A percentile compares a stretch with the other conserved stretches of the same genome.
Evolutionary conservation across 1,140 invertebrate species (phyloP).

Genomic region (Heliconius hewitsoni): DNA sequence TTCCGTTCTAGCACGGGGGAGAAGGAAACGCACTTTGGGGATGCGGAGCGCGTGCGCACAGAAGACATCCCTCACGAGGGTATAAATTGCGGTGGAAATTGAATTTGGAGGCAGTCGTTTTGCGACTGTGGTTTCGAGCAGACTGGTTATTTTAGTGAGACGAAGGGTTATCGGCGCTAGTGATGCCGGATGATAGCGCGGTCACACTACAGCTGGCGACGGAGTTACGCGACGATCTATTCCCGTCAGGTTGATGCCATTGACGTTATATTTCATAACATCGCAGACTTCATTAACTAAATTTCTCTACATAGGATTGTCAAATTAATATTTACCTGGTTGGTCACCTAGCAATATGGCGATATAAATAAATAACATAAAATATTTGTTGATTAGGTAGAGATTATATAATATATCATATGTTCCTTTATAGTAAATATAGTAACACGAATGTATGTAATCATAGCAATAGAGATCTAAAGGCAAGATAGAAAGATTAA

Average conservation of each 20-base stretch:
- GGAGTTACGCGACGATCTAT: constrained; percentile 71
- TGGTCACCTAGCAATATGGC: neutral
- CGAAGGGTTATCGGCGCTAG: constrained; percentile 68
- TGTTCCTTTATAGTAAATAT: neutral
- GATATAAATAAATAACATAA: neutral
- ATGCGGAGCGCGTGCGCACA: constrained; percentile 80
- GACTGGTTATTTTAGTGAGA: constrained; percentile 75
- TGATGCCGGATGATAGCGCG: constrained; percentile 70
- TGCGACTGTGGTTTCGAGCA: constrained; percentile 64
- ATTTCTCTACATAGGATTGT: constrained; percentile 30
- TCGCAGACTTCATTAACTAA: constrained; percentile 66
- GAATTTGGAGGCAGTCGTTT: constrained; percentile 67
- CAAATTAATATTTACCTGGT: neutral
- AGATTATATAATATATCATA: neutral
- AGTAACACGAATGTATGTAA: neutral
- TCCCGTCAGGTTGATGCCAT: constrained; percentile 78
- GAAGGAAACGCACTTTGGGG: constrained; percentile 80
- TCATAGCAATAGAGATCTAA: neutral
- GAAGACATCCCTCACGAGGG: constrained; percentile 70
- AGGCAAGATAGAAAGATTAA: neutral
- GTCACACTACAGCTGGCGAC: constrained; percentile 69
- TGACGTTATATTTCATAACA: constrained; percentile 71
- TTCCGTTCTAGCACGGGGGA: constrained; percentile 79
- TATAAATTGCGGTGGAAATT: constrained; percentile 65
- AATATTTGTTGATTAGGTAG: neutral